Base-by-base conservation (phyloP, 2,888 invertebrate genomes). In the Drosophila dives region DNA sequence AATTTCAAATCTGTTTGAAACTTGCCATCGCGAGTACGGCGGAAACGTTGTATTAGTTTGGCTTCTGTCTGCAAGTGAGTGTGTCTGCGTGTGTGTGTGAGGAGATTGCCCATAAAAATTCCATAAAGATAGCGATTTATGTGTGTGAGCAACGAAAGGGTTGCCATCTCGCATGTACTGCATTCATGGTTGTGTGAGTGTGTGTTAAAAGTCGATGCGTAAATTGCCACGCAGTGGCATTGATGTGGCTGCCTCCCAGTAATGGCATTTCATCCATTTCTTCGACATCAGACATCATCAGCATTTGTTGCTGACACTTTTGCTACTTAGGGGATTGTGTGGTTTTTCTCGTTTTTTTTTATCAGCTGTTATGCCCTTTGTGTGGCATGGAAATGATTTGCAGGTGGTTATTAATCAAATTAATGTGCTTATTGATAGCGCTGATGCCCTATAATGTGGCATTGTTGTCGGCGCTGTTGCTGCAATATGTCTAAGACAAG, bases 361-460 rank as follows among this genome's bases (percentile, higher is more conserved):
- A 82, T 87, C 88, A 69, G 77, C 64, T 56, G n/a, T 66, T 69
- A 59, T 59, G 64, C 72, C 83, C 73, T 81, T 83, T 83, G 86
- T 86, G 89, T 76, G 65, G 72, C 80, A 77, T 79, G 91, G 91
- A 91, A 91, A 91, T 87, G 91, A 91, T 91, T 91, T 91, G 89
- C 89, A 90, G 88, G 89, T 90, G 89, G 91, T 91, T 91, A 91
- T 91, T 91, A 91, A 91, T 91, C 91, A 91, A 91, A 89, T 88
- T 89, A 83, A 91, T 89, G 90, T 83, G 81, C 80, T 84, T 85
- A 91, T 86, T 87, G 91, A 91, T 91, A 91, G 87, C 85, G 67
- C 70, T 79, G 85, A 81, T 78, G 73, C 72, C 63, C 64, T 67
- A 69, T 80, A 81, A 78, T 71, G 80, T 64, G 65, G 66, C 79